Base-by-base conservation (phyloP, 2,888 invertebrate genomes). In the Cerceris ruficornis region DNA sequence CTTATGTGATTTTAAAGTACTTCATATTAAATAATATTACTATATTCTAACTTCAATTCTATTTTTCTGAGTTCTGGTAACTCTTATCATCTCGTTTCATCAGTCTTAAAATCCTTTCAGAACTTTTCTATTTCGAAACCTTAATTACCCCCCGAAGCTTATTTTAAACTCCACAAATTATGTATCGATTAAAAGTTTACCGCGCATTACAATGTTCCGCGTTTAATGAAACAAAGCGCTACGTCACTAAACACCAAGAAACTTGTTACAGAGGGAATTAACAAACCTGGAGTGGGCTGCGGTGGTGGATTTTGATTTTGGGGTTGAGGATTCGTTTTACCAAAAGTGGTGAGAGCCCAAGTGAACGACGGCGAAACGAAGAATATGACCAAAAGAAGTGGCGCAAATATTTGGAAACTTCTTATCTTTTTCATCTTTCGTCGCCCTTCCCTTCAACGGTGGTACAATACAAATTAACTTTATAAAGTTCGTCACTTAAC, bases 321-420 rank as follows among this genome's bases (percentile, higher is more conserved):
- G 46, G 94, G 93, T 84, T 93, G 94, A 13, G 95, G 94, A 88
- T 94, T 94, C 75, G 94, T 94, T 92, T 96, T 95, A 55, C 96
- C 96, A 84, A 96, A 96, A 15, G 96, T 95, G 0, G 95, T 95
- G 74, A 96, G 92, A 0, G 95, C 95, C 86, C 95, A 94, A 0
- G 95, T 94, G 8, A 93, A 93, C 59, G 93, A 92, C 0, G 94
- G 93, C 0, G 93, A 93, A 67, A 87, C 84, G 15, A 86, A 86
- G 28, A 87, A 85, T 66, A 87, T 50, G 42, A 89, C 60, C 17
- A 90, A 65, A 42, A 82, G 72, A 9, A 52, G 65, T 28, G 83
- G 75, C n/a, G 80, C 11, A 46, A 87, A 76, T 58, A 88, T 65
- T 42, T 79, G 84, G 15, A 78, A 68, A 75, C 58, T 55, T 65